Base-by-base conservation (phyloP, 1,140 invertebrate species). In the Drosophila leontia region DNA sequence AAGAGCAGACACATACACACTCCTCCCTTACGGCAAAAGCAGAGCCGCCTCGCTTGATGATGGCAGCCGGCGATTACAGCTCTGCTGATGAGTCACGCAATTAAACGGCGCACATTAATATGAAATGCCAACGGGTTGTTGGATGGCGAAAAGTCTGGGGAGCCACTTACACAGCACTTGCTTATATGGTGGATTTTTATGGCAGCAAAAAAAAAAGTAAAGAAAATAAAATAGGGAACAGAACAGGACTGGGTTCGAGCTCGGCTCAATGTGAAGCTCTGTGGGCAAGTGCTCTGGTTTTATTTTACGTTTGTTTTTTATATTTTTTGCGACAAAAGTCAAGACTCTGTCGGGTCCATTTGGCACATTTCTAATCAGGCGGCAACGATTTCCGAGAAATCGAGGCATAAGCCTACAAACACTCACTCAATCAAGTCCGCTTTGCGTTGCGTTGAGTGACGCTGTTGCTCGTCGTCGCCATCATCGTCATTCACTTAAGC, bases 351-450 rank as follows among this genome's bases (percentile, higher is more conserved):
- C 13, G 53, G 53, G 53, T 56, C 61, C 70, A 79, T 79, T 78
- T 86, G 80, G 70, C 62, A 62, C 79, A 69, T 64, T 88, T 61
- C 84, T 87, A 87, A 88, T 88, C 83, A 83, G 53, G 19, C 53
- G 53, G 78, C 81, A 48, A 48, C 23, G 67, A 75, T 86, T 56
- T 88, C 84, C 67, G 59, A 78, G 79, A 87, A 87, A 79, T 76
- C 58, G 65, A 78, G 37, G 48, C 68, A 75, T 35, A 58, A 65
- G 44, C 65, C 51, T 26, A 44, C 37, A 69, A 50, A 26, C 34
- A 77, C 15, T 70, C 63, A 75, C 48, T 81, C 82, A 74, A 35
- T 59, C 44, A 60, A 48, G 59, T 45, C 37, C 47, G 48, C 53
- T 65, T 37, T 60, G 19, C 29, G 34, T 44, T 15, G 32, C 32